Evolutionary conservation across 2,888 invertebrate genomes (phyloP).

Genomic region (Ichneumoninae sp.): DNA sequence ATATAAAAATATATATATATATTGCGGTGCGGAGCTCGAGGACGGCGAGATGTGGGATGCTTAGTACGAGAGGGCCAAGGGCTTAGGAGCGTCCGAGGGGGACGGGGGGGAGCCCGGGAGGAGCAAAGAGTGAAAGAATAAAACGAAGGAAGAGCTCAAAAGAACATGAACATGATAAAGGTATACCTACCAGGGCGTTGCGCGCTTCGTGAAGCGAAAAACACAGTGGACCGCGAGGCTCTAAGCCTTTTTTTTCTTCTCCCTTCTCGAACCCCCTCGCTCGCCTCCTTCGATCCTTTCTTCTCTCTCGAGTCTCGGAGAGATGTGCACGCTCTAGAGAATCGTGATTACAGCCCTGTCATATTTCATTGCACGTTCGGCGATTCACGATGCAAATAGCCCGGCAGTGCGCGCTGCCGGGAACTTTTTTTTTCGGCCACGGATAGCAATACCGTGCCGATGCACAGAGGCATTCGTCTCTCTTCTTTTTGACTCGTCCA

Average conservation of each 20-base stretch:
- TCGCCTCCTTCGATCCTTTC: constrained; percentile 17
- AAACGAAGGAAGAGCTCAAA: constrained; percentile 44
- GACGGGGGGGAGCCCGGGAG: constrained; percentile 39
- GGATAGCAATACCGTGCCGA: constrained; percentile 51
- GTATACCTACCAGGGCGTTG: constrained; percentile 48
- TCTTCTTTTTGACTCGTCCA: constrained; percentile 49
- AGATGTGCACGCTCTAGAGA: constrained; percentile 65
- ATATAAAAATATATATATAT: background rate
- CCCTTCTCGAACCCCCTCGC: constrained; percentile 19
- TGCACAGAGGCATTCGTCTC: constrained; percentile 60
- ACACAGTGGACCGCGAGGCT: constrained; percentile 58
- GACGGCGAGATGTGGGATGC: constrained; percentile 59
- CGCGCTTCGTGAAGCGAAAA: constrained; percentile 57
- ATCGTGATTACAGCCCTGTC: constrained; percentile 81
- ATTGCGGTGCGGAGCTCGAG: constrained; percentile 29
- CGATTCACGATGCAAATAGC: constrained; percentile 69
- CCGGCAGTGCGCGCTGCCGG: constrained; percentile 48
- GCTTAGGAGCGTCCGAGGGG: constrained; percentile 4
- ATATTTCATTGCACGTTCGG: constrained; percentile 79
- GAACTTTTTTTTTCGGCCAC: constrained; percentile 35
- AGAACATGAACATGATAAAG: constrained; percentile 63
- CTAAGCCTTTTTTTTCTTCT: constrained; percentile 21
- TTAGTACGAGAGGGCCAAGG: constrained; percentile 22
- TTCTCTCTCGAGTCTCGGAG: constrained; percentile 12
- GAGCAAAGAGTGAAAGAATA: constrained; percentile 52